These are phyloP conservation scores for Odocoileus virginianus DNA, from an alignment of 2,113 vertebrate genomes.

Conservation along the genomic window DNA sequence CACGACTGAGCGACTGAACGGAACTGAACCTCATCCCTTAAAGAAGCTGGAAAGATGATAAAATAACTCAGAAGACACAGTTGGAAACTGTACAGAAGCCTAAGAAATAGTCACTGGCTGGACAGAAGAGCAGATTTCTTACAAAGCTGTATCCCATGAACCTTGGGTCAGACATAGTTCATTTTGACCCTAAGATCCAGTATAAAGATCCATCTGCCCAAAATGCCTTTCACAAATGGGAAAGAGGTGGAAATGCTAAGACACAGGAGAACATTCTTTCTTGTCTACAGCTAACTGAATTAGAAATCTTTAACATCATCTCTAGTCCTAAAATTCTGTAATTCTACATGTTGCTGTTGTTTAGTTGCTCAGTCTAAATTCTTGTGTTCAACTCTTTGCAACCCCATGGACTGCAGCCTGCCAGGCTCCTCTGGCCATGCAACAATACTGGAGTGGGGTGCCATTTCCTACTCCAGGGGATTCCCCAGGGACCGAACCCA, in stretches of 20 bases:
- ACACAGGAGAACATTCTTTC: neutral
- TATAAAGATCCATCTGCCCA: neutral
- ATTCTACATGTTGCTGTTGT: neutral
- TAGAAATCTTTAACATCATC: neutral
- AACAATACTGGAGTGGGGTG: neutral
- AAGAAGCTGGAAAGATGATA: neutral
- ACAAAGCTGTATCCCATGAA: neutral
- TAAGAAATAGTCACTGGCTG: neutral
- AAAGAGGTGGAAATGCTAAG: neutral
- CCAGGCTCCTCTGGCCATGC: neutral
- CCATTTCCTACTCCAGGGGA: neutral
- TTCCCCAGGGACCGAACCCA: neutral
- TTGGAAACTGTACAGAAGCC: neutral
- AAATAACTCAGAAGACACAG: neutral
- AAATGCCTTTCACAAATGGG: neutral
- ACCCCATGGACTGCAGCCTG: neutral
- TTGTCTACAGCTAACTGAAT: neutral
- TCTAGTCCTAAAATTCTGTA: neutral
- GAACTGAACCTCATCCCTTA: neutral
- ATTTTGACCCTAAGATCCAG: no score
- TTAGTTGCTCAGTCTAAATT: neutral
- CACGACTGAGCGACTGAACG: no score
- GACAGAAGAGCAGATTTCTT: neutral
- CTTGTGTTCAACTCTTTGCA: neutral
- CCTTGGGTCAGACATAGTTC: neutral